Evolutionary conservation across 2,888 invertebrate species (phyloP), one percentile per base, ranked within the genome.

Genomic region (Lamellibrachia satsuma): DNA sequence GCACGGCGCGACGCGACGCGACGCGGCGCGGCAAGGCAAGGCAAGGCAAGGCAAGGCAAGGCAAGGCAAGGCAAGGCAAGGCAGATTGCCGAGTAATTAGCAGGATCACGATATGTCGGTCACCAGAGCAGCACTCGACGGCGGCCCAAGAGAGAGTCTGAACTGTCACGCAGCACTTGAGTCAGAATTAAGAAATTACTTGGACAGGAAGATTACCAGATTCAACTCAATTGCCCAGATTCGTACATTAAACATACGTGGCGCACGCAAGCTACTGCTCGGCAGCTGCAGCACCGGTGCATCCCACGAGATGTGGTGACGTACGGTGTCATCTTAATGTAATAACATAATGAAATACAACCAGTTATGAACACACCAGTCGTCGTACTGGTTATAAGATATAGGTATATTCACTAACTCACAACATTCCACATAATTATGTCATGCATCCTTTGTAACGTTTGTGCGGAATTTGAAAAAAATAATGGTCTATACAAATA

Each of bases 211-310:
- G 75, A 75, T 75, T 15, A 75, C 75, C 75, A 75, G 75, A 75
- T 75, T 75, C 15, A 75, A 75, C 75, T 75, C 75, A 75, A 75
- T 22, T 75, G 75, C 75, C 75, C 75, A 75, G 75, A 75, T 75
- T 75, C 75, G 75, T 75, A 75, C 75, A 75, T 75, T 75, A 75
- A 75, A 75, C 75, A 75, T 75, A 75, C 22, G 75, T 22, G 22
- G 22, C 75, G 22, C 75, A 75, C 75, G 75, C 75, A 75, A 75
- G 4, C 75, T 75, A n/a, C 75, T 75, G 75, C 75, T 22, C 15
- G 75, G 75, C 75, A 75, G 75, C 75, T n/a, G 75, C 75, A 22
- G 22, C 22, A 6, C 22, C n/a, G 15, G 22, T 75, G 75, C 22
- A 75, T 11, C n/a, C 22, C n/a, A 57, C 57, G 75, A 75, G n/a